Evolutionary conservation across 2,888 invertebrate species (phyloP).

Genomic region (Tenthredo distinguenda): DNA sequence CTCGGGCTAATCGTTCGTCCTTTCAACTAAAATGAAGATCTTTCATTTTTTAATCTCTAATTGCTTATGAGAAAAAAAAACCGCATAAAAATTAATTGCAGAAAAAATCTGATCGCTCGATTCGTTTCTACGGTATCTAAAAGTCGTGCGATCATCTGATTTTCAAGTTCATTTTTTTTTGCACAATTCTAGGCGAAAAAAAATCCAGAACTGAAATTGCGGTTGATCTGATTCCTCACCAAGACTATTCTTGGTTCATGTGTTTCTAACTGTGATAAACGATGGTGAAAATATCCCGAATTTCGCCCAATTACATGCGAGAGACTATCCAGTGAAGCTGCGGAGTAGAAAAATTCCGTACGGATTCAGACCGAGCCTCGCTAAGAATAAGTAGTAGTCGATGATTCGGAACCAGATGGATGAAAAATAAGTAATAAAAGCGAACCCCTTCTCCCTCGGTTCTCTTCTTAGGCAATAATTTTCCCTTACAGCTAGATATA

Average conservation of each 20-base stretch:
- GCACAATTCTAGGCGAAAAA: background rate
- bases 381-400: background rate
- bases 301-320: background rate
- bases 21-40: no score
- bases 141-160: background rate
- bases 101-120: no score
- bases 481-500: background rate
- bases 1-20: background rate
- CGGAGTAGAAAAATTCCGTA: background rate
- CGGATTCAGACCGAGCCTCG: background rate
- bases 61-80: no score
- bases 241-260: background rate
- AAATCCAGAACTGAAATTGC: background rate
- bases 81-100: no score
- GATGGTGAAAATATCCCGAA: background rate
- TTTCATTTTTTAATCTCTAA: background rate
- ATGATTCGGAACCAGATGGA: background rate
- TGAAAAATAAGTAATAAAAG: background rate
- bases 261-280: background rate
- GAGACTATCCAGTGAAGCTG: background rate
- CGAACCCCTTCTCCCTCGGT: slow-evolving; percentile 34
- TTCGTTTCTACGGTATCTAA: no score
- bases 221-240: background rate
- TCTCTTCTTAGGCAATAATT: slow-evolving; percentile 41
- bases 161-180: background rate